Evolutionary conservation across 2,113 vertebrate species (phyloP), one percentile per base, ranked within the genome.

Genomic region (Lagopus leucura): DNA sequence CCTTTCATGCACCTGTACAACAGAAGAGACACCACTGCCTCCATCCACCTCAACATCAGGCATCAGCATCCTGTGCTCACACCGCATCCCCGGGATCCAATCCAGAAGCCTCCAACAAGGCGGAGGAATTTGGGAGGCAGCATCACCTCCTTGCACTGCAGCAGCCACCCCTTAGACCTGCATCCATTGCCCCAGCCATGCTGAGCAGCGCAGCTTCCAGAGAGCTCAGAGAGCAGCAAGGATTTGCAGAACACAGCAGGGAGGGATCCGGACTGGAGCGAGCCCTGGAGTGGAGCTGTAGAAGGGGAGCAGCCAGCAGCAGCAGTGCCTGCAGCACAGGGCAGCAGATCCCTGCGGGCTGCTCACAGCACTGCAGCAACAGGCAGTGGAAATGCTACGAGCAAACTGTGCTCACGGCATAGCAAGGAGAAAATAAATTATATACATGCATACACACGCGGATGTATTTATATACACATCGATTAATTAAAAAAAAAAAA

Each of bases 241-340:
- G 79, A 70, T 55, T 40, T 71, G 80, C 80, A 71, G 58, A 69
- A 61, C 76, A 43, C 8, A 3, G 48, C n/a, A 13, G 78, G 94
- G 87, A 96, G 87, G 93, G 55, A 92, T 85, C 48, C 70, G 1
- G 42, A 88, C 66, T 9, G 6, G 84, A 85, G 78, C 89, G 63
- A 76, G 85, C 70, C 74, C 57, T 73, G n/a, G 4, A 10, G 30
- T 48, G 64, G 77, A 54, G 34, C 76, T 19, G 73, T 47, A 16
- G 92, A 10, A 2, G 2, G 36, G 89, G 61, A 74, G 27, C 55
- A 52, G 8, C 52, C 36, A 10, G 7, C 42, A 10, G 79, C 71
- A 47, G 28, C 10, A 42, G 42, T 28, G 45, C 65, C 36, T 54
- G 52, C 27, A 20, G 78, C 77, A 61, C 58, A 5, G 45, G 13